These are phyloP conservation scores for Sardinella longiceps DNA, from an alignment of 2,797 vertebrate species.

Conservation along the genomic window DNA sequence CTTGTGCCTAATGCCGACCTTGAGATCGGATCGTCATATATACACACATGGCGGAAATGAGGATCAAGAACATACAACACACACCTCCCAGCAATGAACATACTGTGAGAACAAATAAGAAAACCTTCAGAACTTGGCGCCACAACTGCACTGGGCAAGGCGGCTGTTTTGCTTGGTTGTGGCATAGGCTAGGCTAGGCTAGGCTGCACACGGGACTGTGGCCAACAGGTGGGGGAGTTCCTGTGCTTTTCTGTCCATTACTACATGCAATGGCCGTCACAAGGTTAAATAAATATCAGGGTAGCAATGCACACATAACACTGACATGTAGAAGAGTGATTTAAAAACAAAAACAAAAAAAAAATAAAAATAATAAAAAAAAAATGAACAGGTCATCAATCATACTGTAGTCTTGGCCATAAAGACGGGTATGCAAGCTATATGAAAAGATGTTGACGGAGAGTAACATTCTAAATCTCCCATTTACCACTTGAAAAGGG, in stretches of 20 bases:
- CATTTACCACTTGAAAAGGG: not conserved
- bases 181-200: not conserved
- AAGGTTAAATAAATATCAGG: slow-evolving; percentile 12
- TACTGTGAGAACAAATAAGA: not conserved
- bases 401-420: not conserved
- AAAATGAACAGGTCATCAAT: not conserved
- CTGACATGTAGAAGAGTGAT: slow-evolving; percentile 9
- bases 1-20: slow-evolving; percentile 6
- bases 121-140: not conserved
- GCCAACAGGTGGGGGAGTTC: not conserved
- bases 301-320: slow-evolving; percentile 21
- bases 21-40: not conserved
- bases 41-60: not conserved
- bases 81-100: not conserved
- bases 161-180: not conserved
- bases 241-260: slow-evolving; percentile 45
- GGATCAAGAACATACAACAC: not conserved
- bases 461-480: not conserved
- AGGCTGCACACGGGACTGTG: not conserved
- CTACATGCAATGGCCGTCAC: slow-evolving; percentile 20
- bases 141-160: not conserved
- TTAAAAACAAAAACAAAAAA: slow-evolving; percentile 1
- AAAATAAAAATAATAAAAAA: not conserved
- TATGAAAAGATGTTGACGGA: not conserved
- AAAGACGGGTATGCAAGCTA: not conserved